A percentile compares a stretch with the other conserved stretches of the same genome.
These are phyloP conservation scores for Platysteira castanea DNA, from an alignment of 2,113 vertebrate species.

Conservation along the genomic window DNA sequence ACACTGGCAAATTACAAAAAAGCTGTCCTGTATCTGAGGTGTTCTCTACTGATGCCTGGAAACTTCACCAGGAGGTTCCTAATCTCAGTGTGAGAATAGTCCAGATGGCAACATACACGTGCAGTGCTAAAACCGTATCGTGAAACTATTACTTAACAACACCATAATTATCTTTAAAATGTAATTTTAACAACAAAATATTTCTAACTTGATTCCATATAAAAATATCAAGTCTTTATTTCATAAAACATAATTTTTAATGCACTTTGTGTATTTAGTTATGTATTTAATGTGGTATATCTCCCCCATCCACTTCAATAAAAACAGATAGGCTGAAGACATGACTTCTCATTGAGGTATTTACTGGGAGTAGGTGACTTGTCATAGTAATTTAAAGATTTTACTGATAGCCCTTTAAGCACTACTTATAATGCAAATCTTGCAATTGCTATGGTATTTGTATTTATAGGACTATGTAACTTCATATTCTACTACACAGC, in stretches of 20 bases:
- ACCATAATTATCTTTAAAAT: neutral
- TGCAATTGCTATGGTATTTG: neutral
- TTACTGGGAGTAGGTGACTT: neutral
- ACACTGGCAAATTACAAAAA: neutral
- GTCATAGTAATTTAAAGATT: neutral
- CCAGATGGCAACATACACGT: neutral
- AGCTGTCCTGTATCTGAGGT: neutral
- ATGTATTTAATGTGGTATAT: neutral
- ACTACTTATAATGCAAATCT: neutral
- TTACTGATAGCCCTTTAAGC: neutral
- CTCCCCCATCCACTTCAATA: neutral
- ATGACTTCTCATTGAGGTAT: neutral
- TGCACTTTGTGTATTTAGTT: neutral
- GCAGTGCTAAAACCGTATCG: neutral
- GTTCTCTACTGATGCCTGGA: neutral
- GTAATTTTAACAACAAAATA: neutral
- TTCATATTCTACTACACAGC: neutral
- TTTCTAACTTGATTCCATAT: neutral
- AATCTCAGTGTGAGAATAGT: neutral
- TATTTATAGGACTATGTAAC: neutral
- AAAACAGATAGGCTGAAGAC: neutral
- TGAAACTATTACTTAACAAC: neutral
- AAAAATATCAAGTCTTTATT: neutral
- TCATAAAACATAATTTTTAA: neutral
- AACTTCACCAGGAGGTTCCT: neutral